These are phyloP conservation scores for Clarias macrocephalus DNA, from an alignment of 2,113 vertebrate species.

Conservation along the genomic window DNA sequence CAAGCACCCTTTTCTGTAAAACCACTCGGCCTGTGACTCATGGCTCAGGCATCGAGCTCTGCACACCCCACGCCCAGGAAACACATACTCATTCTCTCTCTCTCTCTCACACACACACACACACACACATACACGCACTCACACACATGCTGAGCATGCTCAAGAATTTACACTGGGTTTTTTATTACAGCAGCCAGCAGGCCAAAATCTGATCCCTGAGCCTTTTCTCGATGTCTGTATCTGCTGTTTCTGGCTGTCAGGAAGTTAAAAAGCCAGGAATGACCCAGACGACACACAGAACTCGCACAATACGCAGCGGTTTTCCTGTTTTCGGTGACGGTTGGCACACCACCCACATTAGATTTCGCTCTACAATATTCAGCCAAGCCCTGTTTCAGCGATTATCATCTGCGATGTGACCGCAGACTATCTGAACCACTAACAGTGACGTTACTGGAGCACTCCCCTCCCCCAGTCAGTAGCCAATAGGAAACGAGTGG, in stretches of 20 bases:
- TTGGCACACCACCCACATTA: background rate
- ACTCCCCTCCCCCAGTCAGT: too few species aligned
- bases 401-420: too few species aligned
- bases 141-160: background rate
- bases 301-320: background rate
- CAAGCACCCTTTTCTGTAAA: conserved; percentile 16
- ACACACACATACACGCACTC: background rate
- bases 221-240: background rate
- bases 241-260: background rate
- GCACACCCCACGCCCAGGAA: conserved; percentile 29
- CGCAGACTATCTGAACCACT: background rate
- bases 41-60: conserved; percentile 17
- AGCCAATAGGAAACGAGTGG: background rate
- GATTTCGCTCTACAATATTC: background rate
- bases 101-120: background rate
- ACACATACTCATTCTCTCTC: conserved; percentile 1
- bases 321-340: background rate
- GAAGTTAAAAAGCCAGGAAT: background rate
- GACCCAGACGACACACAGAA: background rate
- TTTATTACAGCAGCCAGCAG: background rate
- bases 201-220: background rate
- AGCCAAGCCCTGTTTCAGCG: background rate
- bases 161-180: background rate
- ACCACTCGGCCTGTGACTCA: conserved; percentile 43
- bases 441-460: background rate